A percentile compares a stretch with the other conserved stretches of the same genome.
Evolutionary conservation across 2,797 vertebrate genomes (phyloP).

Genomic region (Perodicticus potto): DNA sequence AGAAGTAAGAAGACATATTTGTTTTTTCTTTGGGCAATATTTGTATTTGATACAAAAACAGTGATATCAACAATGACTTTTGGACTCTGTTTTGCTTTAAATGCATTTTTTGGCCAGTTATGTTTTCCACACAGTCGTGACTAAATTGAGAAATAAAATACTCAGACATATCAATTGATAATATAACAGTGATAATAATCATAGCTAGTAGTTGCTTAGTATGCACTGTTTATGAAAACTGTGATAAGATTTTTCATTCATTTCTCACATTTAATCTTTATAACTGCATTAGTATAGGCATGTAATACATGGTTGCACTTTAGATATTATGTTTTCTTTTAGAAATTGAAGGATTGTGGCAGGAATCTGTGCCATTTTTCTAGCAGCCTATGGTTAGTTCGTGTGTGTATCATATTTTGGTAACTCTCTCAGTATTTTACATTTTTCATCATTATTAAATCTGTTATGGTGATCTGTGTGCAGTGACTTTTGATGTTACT

Average conservation of each 20-base stretch:
- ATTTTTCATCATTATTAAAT: neutral
- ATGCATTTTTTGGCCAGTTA: neutral
- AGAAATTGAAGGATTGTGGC: neutral
- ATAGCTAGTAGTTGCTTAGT: neutral
- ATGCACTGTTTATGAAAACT: neutral
- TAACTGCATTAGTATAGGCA: neutral
- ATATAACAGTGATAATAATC: neutral
- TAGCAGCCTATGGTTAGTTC: neutral
- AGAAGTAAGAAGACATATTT: neutral
- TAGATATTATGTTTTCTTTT: neutral
- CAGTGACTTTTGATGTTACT: neutral
- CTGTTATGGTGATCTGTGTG: neutral
- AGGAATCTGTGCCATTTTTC: neutral
- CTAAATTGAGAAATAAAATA: neutral
- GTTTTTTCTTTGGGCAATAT: constrained; percentile 46
- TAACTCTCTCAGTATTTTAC: neutral
- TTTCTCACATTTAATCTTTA: neutral
- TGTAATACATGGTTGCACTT: neutral
- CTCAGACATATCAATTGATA: too few species aligned
- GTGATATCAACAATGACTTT: constrained; percentile 26
- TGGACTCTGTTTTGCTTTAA: constrained; percentile 53
- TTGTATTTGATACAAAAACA: constrained; percentile 61
- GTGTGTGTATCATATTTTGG: neutral
- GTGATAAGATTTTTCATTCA: neutral
- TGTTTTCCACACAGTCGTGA: neutral